Evolutionary conservation across 1,140 invertebrate genomes (phyloP).

Genomic region (Drosophila funebris): DNA sequence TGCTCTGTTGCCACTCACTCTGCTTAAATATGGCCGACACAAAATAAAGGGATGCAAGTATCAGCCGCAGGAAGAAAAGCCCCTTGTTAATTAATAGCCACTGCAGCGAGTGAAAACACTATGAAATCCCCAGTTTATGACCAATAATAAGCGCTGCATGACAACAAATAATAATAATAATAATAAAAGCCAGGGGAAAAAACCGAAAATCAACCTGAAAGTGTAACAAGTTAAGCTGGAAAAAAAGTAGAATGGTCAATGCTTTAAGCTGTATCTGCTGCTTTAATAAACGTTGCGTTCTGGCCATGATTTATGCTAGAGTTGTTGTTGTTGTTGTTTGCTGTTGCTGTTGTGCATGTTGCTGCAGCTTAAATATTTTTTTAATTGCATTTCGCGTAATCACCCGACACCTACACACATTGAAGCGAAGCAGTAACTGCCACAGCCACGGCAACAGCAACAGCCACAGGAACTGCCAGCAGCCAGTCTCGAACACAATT

Average conservation of each 20-base stretch:
- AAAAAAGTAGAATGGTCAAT: conserved; percentile 46
- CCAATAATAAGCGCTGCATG: conserved; percentile 57
- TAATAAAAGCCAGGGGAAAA: conserved; percentile 1
- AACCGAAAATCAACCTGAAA: conserved; percentile 17
- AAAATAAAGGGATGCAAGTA: background rate
- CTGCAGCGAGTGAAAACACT: conserved; percentile 53
- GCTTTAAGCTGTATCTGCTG: conserved; percentile 44
- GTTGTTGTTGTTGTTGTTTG: conserved; percentile 44
- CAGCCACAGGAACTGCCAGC: background rate
- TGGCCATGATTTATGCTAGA: conserved; percentile 49
- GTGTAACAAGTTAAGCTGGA: conserved; percentile 39
- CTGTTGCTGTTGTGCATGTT: conserved; percentile 37
- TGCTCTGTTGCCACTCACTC: conserved; percentile 6
- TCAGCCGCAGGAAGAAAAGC: conserved; percentile 34
- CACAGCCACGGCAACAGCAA: background rate
- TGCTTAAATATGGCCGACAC: background rate
- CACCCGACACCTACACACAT: conserved; percentile 68
- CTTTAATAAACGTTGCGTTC: conserved; percentile 58
- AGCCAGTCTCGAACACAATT: conserved; percentile 46
- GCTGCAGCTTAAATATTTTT: conserved; percentile 75
- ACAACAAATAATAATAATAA: background rate
- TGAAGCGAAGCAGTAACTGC: no score
- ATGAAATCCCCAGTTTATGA: conserved; percentile 58
- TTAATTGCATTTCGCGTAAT: conserved; percentile 81
- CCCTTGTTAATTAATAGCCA: conserved; percentile 70